phyloP scores from a whole-genome alignment of 2,797 vertebrate genomes.

The Sylvilagus floridanus region DNA sequence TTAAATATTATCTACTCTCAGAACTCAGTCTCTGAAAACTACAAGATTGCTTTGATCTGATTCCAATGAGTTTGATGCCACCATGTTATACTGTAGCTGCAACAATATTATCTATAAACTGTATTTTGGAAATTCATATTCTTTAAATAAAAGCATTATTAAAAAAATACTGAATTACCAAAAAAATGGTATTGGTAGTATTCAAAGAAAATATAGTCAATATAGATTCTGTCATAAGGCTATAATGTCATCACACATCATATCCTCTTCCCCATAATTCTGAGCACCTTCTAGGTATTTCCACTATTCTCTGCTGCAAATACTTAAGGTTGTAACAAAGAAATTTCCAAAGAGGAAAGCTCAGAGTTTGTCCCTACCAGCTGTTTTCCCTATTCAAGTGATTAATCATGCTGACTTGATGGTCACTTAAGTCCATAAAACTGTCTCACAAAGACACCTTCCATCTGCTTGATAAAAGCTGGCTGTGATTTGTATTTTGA shows the following conservation, averaged over 20 bases:
- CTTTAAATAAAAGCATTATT: too few species aligned
- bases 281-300: not conserved
- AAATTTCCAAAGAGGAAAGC: conserved; percentile 51
- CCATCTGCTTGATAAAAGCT: conserved; percentile 21
- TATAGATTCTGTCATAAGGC: conserved; percentile 18
- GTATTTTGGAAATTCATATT: too few species aligned
- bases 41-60: conserved; percentile 34
- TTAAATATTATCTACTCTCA: not conserved
- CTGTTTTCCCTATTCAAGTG: conserved; percentile 15
- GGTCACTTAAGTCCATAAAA: conserved; percentile 60
- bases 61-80: conserved; percentile 1
- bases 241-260: not conserved
- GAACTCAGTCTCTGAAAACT: conserved; percentile 31
- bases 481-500: conserved; percentile 18
- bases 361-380: not conserved
- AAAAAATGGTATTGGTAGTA: not conserved
- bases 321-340: conserved; percentile 10
- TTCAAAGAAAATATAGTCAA: not conserved
- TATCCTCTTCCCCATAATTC: not conserved
- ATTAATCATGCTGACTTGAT: conserved; percentile 52
- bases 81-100: not conserved
- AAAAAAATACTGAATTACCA: conserved; percentile 23
- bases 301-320: not conserved
- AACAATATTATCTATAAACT: too few species aligned
- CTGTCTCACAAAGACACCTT: conserved; percentile 43